These are phyloP conservation scores for Sepiola atlantica DNA, from an alignment of 2,888 invertebrate genomes.

Conservation along the genomic window DNA sequence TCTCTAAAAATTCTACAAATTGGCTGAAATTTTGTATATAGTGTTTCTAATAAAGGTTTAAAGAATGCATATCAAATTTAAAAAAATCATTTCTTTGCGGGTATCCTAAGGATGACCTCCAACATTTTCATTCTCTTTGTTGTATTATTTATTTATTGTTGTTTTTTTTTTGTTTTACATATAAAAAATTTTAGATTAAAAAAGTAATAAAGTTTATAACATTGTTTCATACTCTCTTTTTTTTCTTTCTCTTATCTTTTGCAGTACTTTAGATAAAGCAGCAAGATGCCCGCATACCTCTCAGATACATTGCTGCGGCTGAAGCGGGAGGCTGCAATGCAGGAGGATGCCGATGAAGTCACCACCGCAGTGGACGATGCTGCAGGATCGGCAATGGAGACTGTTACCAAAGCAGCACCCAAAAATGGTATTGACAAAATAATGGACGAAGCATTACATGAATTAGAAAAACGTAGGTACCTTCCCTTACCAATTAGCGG, in stretches of 20 bases:
- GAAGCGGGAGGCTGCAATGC: conserved; percentile 53
- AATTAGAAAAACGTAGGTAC: conserved; percentile 63
- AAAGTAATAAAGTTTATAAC: no score
- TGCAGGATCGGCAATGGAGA: conserved; percentile 50
- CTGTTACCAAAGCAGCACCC: conserved; percentile 54
- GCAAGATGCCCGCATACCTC: conserved; percentile 52
- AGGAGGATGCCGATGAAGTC: conserved; percentile 50
- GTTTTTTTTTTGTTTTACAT: no score
- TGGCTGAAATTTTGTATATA: no score
- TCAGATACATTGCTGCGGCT: conserved; percentile 54
- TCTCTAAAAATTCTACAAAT: no score
- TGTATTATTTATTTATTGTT: no score
- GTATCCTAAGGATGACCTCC: no score
- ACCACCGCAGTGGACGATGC: conserved; percentile 50
- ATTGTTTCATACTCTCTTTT: neutral
- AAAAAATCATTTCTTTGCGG: no score
- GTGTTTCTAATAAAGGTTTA: no score
- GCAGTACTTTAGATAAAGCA: conserved; percentile 44
- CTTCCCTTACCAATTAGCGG: conserved; percentile 40
- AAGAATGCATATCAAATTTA: no score
- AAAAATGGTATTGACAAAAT: conserved; percentile 59
- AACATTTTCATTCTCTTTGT: no score
- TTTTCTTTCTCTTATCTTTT: neutral
- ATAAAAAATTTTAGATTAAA: no score
- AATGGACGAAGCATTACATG: conserved; percentile 61